phyloP scores from a whole-genome alignment of 2,113 vertebrate genomes.

The Cepphus grylle region DNA sequence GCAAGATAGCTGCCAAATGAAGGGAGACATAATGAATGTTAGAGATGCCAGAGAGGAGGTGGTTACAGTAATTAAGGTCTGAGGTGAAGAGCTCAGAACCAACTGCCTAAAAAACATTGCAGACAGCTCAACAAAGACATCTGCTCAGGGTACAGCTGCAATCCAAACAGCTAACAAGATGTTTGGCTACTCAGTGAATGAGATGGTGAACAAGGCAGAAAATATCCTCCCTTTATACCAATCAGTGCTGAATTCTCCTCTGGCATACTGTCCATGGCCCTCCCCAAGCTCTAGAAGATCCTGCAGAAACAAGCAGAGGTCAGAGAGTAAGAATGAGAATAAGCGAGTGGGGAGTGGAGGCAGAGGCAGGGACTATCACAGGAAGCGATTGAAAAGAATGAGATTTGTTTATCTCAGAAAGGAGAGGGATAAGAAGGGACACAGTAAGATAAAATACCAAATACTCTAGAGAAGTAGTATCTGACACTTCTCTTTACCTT shows the following conservation, averaged over 20 bases:
- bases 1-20: not conserved
- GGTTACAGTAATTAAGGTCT: conserved; percentile 2
- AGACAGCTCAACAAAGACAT: not conserved
- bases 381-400: not conserved
- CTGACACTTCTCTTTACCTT: not conserved
- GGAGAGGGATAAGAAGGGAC: not conserved
- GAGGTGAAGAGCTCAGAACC: conserved; percentile 20
- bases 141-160: not conserved
- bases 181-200: not conserved
- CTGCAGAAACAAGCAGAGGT: not conserved
- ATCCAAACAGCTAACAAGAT: not conserved
- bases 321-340: not conserved
- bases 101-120: not conserved
- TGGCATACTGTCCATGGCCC: not conserved
- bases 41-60: not conserved
- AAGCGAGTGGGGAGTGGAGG: not conserved
- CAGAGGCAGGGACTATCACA: not conserved
- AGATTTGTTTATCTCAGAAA: conserved; percentile 21
- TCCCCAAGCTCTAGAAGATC: not conserved
- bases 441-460: conserved; percentile 11
- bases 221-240: not conserved
- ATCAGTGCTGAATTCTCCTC: not conserved
- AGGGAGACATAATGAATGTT: not conserved
- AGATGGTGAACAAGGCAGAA: not conserved
- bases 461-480: not conserved